Base-by-base conservation (phyloP, 2,113 vertebrate species). In the Oophaga pumilio region DNA sequence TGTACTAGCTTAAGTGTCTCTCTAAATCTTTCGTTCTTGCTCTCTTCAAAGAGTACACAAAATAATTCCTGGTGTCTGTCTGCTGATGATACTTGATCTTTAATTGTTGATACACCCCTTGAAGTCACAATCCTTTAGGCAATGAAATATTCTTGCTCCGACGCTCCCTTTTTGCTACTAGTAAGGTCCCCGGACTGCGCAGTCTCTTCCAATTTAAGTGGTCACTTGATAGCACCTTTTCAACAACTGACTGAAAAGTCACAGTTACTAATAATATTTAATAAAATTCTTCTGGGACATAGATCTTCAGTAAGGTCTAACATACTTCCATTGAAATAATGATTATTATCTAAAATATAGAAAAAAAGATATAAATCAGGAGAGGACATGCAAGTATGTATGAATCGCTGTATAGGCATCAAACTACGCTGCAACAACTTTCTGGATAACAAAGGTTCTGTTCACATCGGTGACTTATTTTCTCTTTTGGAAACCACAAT, bases 291-390 rank as follows among this genome's bases (percentile, higher is more conserved):
- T 56, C 22, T 78, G 52, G 24, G 28, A 49, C 28, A 59, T 10
- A 87, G n/a, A 53, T 73, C 77, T 64, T 87, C 64, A 0, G 64
- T 9, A 18, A 28, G 56, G 79, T 26, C 26, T 73, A 68, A 6
- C n/a, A 20, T 79, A 71, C 59, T 77, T 80, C 20, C 24, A 52
- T 80, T 78, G 7, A 18, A 28, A 60, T 14, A 24, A 24, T 43
- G 69, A 15, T 64, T 49, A 71, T 57, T 76, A 76, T 82, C 80
- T 83, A 74, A 62, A 88, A 83, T 8, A 83, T 28, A 88, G 43
- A 79, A 28, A 18, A 10, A 79, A n/a, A 53, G 26, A 56, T 8
- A 20, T 17, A 53, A 82, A 62, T 82, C 78, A 81, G 77, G 26
- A 77, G 22, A 56, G 76, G 56, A 77, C 52, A 77, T 77, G 76